Conservation (phyloP, 2,888 invertebrate genomes). For the Platycheirus rosarum region DNA sequence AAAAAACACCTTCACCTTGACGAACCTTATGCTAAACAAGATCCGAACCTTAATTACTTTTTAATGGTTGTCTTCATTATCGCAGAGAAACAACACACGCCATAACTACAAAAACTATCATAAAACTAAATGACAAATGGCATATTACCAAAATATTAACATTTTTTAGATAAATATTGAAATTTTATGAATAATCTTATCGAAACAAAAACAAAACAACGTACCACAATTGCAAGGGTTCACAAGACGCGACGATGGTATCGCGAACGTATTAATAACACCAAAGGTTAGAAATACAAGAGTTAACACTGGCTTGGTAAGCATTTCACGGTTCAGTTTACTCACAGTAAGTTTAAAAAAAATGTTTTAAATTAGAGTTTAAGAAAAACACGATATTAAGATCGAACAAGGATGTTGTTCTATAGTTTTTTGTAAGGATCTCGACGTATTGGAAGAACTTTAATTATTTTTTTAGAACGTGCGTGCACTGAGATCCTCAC, state of each 20-base stretch:
- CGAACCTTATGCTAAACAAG: constrained; percentile 17
- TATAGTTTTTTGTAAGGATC: background rate
- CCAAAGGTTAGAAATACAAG: constrained; percentile 63
- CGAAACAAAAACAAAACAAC: constrained; percentile 27
- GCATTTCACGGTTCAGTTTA: constrained; percentile 61
- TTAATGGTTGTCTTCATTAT: constrained; percentile 63
- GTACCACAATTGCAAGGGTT: constrained; percentile 75
- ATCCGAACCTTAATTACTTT: constrained; percentile 61
- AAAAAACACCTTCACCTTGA: constrained; percentile 47
- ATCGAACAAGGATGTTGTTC: background rate
- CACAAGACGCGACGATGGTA: constrained; percentile 66
- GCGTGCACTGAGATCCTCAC: constrained; percentile 74
- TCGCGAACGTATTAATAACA: constrained; percentile 47
- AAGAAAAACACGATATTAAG: background rate
- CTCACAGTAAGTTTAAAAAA: constrained; percentile 25
- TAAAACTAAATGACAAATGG: constrained; percentile 18
- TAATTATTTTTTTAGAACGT: constrained; percentile 10
- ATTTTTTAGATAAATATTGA: constrained; percentile 54
- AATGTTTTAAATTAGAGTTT: background rate
- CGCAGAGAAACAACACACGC: constrained; percentile 10
- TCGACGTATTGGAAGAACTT: background rate
- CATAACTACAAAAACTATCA: constrained; percentile 1
- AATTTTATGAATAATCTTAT: constrained; percentile 49
- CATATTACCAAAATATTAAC: constrained; percentile 20
- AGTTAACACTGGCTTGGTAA: constrained; percentile 44